A percentile compares a stretch with the other conserved stretches of the same genome.
Conservation (phyloP, 1,140 invertebrate genomes). For the Aphelenchoides besseyi region DNA sequence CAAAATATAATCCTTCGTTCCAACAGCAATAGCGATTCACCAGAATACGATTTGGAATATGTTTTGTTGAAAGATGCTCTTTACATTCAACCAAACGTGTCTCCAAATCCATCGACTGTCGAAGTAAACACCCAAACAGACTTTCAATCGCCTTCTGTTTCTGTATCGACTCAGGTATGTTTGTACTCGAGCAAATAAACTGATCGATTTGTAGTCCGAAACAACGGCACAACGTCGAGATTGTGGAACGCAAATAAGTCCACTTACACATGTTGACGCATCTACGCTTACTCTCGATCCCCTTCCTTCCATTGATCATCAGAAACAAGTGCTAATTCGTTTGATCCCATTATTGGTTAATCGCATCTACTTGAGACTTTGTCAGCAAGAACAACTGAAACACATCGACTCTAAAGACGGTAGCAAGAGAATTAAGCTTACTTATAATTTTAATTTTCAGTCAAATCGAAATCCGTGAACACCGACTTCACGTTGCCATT, state of each 20-base stretch:
- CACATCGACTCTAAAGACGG: too few species aligned
- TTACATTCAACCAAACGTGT: background rate
- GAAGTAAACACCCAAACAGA: background rate
- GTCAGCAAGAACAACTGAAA: background rate
- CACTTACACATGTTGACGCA: background rate
- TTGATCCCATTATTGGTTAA: background rate
- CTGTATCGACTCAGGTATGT: background rate
- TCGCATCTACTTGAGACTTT: background rate
- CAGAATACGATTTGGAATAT: background rate
- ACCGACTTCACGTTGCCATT: slow-evolving; percentile 13
- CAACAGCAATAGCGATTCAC: too few species aligned
- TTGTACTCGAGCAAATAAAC: background rate
- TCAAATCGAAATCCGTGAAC: slow-evolving; percentile 1
- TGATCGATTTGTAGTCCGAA: background rate
- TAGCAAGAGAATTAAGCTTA: background rate
- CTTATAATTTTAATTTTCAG: slow-evolving; percentile 17
- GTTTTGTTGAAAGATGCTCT: background rate
- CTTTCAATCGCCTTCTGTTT: background rate
- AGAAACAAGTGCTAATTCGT: slow-evolving; percentile 6
- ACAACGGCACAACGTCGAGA: background rate
- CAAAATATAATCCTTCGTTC: too few species aligned
- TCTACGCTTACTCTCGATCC: background rate
- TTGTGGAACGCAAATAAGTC: background rate
- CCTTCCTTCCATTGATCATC: background rate
- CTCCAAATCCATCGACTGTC: background rate